phyloP scores from a whole-genome alignment of 1,140 invertebrate genomes.

The Bombus huntii region DNA sequence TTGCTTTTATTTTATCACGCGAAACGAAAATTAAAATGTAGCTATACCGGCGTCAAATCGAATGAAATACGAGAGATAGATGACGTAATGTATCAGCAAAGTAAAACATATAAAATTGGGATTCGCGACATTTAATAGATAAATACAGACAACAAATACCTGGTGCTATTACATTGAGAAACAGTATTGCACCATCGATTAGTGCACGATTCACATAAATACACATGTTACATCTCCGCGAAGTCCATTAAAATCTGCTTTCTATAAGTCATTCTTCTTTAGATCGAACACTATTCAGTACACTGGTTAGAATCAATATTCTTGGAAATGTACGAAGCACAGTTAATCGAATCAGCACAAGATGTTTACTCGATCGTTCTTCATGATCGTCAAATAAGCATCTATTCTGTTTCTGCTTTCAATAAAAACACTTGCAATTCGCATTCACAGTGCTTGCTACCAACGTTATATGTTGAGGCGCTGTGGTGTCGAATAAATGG shows the following conservation, averaged over 20 bases:
- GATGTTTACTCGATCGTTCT: not conserved
- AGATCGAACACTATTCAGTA: not conserved
- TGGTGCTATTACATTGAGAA: not conserved
- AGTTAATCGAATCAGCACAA: conserved; percentile 1
- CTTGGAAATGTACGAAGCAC: not conserved
- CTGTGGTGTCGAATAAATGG: not conserved
- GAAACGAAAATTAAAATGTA: not conserved
- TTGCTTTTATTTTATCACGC: not conserved
- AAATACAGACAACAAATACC: not conserved
- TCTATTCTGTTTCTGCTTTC: too few species aligned
- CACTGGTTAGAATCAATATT: not conserved
- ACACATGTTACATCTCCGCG: not conserved
- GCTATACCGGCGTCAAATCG: too few species aligned
- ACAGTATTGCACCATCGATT: too few species aligned
- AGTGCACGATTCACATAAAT: too few species aligned
- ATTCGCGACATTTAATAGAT: not conserved
- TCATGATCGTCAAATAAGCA: not conserved
- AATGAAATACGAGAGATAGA: not conserved
- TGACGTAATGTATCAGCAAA: not conserved
- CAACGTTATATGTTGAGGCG: not conserved
- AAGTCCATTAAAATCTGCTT: not conserved
- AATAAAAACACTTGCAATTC: not conserved
- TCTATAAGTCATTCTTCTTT: too few species aligned
- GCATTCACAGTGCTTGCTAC: not conserved
- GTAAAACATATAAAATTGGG: not conserved